These are phyloP conservation scores for Neelides sp. DNA, from an alignment of 1,140 invertebrate genomes.

Conservation along the genomic window DNA sequence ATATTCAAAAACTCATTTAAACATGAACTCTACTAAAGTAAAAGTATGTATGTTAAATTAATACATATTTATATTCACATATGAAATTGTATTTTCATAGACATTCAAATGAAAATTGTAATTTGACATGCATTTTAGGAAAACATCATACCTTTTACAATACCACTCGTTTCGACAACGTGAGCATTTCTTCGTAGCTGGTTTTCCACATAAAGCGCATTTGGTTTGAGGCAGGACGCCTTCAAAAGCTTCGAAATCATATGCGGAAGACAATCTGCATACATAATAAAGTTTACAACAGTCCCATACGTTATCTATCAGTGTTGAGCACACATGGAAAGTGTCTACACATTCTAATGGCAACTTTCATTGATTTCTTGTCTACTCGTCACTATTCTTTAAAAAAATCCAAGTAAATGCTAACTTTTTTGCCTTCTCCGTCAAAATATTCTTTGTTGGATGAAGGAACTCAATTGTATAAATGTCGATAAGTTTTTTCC, in stretches of 20 bases:
- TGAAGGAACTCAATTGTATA: conserved; percentile 17
- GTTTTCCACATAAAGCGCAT: conserved; percentile 37
- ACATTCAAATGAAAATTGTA: too few relatives aligned
- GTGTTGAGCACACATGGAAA: too few relatives aligned
- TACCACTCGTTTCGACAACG: conserved; percentile 42
- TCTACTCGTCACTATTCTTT: too few relatives aligned
- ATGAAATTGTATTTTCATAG: too few relatives aligned
- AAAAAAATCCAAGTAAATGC: neutral
- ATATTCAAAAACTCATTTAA: too few relatives aligned
- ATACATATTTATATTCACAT: too few relatives aligned
- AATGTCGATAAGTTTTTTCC: conserved; percentile 11
- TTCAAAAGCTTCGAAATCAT: conserved; percentile 40
- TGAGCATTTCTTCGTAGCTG: conserved; percentile 39
- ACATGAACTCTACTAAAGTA: too few relatives aligned
- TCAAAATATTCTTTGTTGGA: conserved; percentile 6
- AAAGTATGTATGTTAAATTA: too few relatives aligned
- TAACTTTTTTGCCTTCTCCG: conserved; percentile 21
- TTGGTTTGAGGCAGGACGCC: conserved; percentile 32
- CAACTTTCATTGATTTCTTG: too few relatives aligned
- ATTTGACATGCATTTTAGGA: too few relatives aligned
- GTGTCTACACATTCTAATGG: too few relatives aligned
- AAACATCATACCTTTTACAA: conserved; percentile 43
- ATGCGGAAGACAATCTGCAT: conserved; percentile 31
- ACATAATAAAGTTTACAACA: neutral
- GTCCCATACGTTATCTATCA: too few relatives aligned